Base-by-base conservation (phyloP, 2,888 invertebrate genomes). In the Plutella xylostella region DNA sequence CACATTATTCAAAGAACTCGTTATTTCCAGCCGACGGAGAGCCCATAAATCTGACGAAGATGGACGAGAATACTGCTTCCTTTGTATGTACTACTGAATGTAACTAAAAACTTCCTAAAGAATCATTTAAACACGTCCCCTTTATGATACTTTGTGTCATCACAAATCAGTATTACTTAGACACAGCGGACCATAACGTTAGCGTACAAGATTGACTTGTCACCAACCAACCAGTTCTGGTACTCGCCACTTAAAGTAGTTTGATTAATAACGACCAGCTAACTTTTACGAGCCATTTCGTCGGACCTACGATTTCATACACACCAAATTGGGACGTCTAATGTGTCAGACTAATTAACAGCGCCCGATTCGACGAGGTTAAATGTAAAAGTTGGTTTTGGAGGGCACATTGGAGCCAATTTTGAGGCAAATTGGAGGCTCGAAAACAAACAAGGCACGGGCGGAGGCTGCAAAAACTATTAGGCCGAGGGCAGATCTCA, bases 361-460 rank as follows among this genome's bases (percentile, higher is more conserved):
- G 28, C 11, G 11, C n/a, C 11, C 28, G 28, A 25, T 25, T 7
- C 28, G 7, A 28, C 28, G 28, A 9, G 7, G 28, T n/a, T n/a
- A n/a, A n/a, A n/a, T n/a, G n/a, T n/a, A 28, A 28, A 28, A 28
- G 9, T 28, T 28, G 28, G 11, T 12, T 28, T 28, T n/a, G 11
- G 9, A 28, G 11, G 28, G n/a, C 5, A n/a, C 28, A 9, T 28
- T 28, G 9, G 3, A n/a, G 28, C 28, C 11, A 28, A 28, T 25
- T 14, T 33, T n/a, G 2, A 15, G 17, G 34, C 34, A 15, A 34
- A 15, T 34, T 33, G 4, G 3, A 34, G 34, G 14, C 4, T 11
- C 67, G 69, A 80, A 82, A 80, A 80, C 82, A 82, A 82, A 82
- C 82, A 82, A 76, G 73, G 67, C 65, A 61, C 39, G 15, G 25